Evolutionary conservation across 2,113 vertebrate genomes (phyloP).

Genomic region (Rafetus swinhoei): DNA sequence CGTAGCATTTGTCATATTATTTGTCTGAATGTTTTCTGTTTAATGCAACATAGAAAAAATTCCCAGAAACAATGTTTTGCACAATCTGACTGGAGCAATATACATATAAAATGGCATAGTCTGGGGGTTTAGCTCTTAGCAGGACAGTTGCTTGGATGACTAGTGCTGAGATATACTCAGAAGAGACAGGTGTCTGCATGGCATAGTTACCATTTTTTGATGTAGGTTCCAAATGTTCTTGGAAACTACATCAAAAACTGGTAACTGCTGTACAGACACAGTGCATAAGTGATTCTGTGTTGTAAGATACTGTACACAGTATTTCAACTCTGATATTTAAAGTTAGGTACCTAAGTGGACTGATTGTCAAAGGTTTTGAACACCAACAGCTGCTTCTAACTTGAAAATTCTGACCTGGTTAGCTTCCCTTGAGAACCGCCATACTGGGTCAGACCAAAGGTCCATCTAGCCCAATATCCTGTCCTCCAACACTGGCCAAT

Average conservation of each 20-base stretch:
- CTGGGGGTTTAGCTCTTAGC: background rate
- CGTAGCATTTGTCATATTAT: background rate
- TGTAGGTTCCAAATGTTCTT: background rate
- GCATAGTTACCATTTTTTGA: background rate
- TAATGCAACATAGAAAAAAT: background rate
- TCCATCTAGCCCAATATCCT: too few species aligned
- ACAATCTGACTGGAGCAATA: background rate
- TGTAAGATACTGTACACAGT: background rate
- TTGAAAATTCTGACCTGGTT: background rate
- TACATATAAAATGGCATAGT: too few species aligned
- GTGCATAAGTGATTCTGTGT: background rate
- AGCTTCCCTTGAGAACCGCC: too few species aligned
- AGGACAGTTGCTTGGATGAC: background rate
- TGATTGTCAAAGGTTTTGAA: rapidly evolving
- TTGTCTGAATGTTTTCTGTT: background rate
- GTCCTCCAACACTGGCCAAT: too few species aligned
- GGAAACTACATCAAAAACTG: too few species aligned
- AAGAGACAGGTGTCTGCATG: background rate
- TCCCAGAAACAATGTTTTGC: background rate
- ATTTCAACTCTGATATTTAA: rapidly evolving
- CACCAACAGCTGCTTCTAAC: background rate
- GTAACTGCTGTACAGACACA: too few species aligned
- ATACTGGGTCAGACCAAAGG: too few species aligned
- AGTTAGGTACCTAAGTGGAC: rapidly evolving
- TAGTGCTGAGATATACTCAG: background rate